Evolutionary conservation across 2,113 vertebrate species (phyloP).

Genomic region (Marmota flaviventris): DNA sequence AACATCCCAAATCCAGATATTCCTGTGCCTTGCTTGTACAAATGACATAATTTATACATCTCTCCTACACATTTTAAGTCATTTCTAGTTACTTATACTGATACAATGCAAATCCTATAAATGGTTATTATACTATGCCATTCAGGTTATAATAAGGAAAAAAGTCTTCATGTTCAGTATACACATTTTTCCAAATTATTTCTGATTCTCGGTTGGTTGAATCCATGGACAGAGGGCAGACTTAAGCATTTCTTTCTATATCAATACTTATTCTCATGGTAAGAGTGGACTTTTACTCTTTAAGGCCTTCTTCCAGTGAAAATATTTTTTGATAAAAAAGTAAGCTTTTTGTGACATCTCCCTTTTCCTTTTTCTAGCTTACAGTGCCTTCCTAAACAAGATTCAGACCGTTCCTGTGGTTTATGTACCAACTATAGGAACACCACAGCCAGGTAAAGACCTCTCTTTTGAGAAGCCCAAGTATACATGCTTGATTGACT

Average conservation of each 20-base stretch:
- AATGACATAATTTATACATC: neutral
- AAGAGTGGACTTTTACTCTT: neutral
- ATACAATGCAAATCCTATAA: neutral
- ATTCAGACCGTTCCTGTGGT: constrained; percentile 80
- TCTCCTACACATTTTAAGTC: neutral
- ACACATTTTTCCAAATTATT: neutral
- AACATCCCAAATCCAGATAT: neutral
- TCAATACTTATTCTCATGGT: neutral
- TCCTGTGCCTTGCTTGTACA: neutral
- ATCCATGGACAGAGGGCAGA: neutral
- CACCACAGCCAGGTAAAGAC: constrained; percentile 77
- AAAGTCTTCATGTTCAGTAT: neutral
- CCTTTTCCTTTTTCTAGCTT: constrained; percentile 72
- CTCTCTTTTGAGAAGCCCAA: neutral
- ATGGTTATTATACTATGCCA: neutral
- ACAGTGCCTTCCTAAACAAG: constrained; percentile 80
- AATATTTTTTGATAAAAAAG: neutral
- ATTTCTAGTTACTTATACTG: neutral
- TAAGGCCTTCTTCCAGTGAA: neutral
- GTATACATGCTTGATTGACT: neutral
- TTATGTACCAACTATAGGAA: constrained; percentile 73
- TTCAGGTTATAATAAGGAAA: neutral
- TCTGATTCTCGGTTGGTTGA: neutral
- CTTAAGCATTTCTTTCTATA: neutral
- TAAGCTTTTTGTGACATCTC: neutral